phyloP scores from a whole-genome alignment of 2,888 invertebrate species.

The Drosophila kuntzei region DNA sequence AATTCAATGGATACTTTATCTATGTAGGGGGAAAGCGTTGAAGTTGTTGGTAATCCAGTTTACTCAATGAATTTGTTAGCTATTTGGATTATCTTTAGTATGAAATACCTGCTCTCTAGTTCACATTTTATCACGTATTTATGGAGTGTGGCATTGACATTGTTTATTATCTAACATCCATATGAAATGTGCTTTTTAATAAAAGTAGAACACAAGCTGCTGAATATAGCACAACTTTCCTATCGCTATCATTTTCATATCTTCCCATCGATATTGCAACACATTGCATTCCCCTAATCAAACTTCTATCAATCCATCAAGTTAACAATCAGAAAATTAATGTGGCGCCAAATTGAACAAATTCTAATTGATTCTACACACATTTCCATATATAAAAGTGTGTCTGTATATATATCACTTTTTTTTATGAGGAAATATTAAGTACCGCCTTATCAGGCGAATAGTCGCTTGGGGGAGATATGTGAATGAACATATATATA shows the following conservation, averaged over 20 bases:
- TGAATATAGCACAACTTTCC: constrained; percentile 44
- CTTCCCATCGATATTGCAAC: constrained; percentile 30
- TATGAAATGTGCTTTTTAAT: constrained; percentile 12
- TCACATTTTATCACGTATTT: constrained; percentile 32
- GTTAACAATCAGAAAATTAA: constrained; percentile 11
- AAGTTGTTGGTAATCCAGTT: constrained; percentile 23
- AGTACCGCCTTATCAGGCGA: constrained; percentile 26
- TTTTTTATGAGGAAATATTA: background rate
- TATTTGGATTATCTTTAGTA: constrained; percentile 31
- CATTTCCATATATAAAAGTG: background rate
- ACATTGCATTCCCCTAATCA: constrained; percentile 1
- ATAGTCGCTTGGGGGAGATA: background rate
- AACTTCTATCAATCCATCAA: constrained; percentile 8
- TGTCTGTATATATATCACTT: background rate
- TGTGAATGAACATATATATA: no score
- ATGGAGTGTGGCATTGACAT: constrained; percentile 53
- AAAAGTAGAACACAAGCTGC: constrained; percentile 39
- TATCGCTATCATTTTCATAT: constrained; percentile 6
- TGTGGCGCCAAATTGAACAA: constrained; percentile 12
- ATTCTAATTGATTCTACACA: constrained; percentile 29
- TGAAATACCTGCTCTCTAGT: constrained; percentile 23
- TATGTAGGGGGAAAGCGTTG: constrained; percentile 40
- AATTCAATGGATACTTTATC: constrained; percentile 39
- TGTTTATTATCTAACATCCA: constrained; percentile 63
- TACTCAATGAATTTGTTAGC: constrained; percentile 3